Evolutionary conservation across 2,113 vertebrate genomes (phyloP).

Genomic region (Platycercus adscitus): DNA sequence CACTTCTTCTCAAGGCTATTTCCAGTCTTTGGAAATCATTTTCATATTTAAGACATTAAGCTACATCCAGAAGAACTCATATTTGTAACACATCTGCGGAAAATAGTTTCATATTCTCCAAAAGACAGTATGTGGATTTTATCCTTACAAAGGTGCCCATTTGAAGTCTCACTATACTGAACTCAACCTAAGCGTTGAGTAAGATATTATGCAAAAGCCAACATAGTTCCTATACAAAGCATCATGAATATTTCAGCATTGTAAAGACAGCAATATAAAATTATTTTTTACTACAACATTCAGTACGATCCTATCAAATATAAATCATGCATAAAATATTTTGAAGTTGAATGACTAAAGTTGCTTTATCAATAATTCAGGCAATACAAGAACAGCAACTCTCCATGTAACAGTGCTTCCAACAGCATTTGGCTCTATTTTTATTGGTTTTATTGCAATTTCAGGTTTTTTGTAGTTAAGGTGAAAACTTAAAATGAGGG

Average conservation of each 20-base stretch:
- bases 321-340: slow-evolving; percentile 5
- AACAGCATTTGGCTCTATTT: neutral
- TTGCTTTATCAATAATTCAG: slow-evolving; percentile 1
- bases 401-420: neutral
- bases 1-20: neutral
- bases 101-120: neutral
- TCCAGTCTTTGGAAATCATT: neutral
- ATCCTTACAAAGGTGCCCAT: neutral
- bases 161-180: neutral
- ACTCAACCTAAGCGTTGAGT: neutral
- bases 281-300: neutral
- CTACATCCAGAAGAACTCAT: neutral
- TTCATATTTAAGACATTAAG: neutral
- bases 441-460: neutral
- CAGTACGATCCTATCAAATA: neutral
- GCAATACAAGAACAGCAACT: neutral
- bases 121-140: neutral
- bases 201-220: neutral
- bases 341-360: neutral
- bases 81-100: neutral
- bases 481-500: neutral
- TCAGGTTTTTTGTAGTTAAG: neutral
- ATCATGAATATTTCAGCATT: neutral
- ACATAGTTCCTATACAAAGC: neutral
- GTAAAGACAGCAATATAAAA: neutral